Evolutionary conservation across 30 jellyfish, hydroid and myxozoan genomes (phyloP), one percentile per base, ranked within the genome.

Genomic region (Sanderia malayensis): DNA sequence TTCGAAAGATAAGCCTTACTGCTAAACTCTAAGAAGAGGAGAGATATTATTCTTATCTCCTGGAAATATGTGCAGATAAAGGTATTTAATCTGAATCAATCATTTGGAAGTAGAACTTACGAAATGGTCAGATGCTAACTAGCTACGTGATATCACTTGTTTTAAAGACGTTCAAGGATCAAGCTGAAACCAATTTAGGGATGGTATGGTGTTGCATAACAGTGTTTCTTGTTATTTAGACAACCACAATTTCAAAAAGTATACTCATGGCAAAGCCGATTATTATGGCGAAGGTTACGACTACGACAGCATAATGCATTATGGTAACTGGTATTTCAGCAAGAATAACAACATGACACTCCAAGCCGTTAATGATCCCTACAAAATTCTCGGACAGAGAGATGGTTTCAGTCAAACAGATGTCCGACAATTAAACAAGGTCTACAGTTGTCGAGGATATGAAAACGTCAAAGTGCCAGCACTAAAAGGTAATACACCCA

Each of bases 251-350:
- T 80, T 80, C 61, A 66, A 37, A 41, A 80, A 80, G 49, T 80
- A 80, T 53, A 20, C 85, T 17, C 93, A 80, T 32, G 93, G 93
- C 11, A 73, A 67, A 29, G 93, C 93, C 3, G 93, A 70, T 44
- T 80, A 80, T 32, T 70, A 55, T 30, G 93, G 93, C 44, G 84
- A 80, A 60, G 37, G 23, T 9, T 80, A 80, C 49, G 93, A 80
- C 55, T 80, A 31, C 31, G 93, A 80, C 41, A 32, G 76, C 25
- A 22, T 80, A 64, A 80, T 80, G 93, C 93, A 80, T 46, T 80
- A 80, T 55, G 85, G 63, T 21, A 80, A 69, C 65, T 23, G 44
- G 31, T 79, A 79, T 1, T 80, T 70, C 31, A 31, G 61, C 61
- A 73, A 31, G 23, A 68, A 68, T 73, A 59, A 68, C 59, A 57